Base-by-base conservation (phyloP, 2,797 vertebrate genomes). In the Paratrypauchen microcephalus region DNA sequence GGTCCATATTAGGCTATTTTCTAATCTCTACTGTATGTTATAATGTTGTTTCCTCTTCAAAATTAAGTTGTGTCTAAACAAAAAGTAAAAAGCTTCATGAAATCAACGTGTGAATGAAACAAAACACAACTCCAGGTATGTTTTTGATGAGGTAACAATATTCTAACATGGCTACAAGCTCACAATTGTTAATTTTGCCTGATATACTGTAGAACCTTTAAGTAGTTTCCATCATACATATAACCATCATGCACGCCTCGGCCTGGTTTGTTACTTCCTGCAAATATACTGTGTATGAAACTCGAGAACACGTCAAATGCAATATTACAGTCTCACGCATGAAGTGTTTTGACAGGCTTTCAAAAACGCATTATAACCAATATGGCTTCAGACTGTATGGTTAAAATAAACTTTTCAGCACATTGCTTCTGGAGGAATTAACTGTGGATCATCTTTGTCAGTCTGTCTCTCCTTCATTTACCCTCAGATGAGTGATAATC, bases 401-500 rank as follows among this genome's bases (percentile, higher is more conserved):
- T 60, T 54, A 24, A 48, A 62, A 59, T 45, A 18, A 68, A 62
- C 36, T 68, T 36, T 24, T 62, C n/a, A 41, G 65, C 79, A 70
- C 21, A 13, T 66, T 58, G 71, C 69, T 6, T 64, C 66, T 69
- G 72, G 70, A 67, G 75, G 73, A 82, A 69, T 86, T 72, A 76
- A 66, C 9, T 13, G 23, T 66, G 69, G 69, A 9, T 75, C 76
- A 65, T 68, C 66, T 72, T 72, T 61, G 70, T 82, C 79, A 71
- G 30, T 69, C 58, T 69, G 67, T 78, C 75, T 36, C 65, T 15
- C 66, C 70, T 77, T 58, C 32, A 75, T 81, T 83, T 69, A 64
- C 74, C 77, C 68, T 57, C 52, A 55, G 68, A 61, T 56, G n/a
- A 54, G 62, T 6, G 67, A 86, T 87, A 85, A 89, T 74, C 54